Evolutionary conservation across 2,888 invertebrate genomes (phyloP).

Genomic region (Cataglyphis altisquamis): DNA sequence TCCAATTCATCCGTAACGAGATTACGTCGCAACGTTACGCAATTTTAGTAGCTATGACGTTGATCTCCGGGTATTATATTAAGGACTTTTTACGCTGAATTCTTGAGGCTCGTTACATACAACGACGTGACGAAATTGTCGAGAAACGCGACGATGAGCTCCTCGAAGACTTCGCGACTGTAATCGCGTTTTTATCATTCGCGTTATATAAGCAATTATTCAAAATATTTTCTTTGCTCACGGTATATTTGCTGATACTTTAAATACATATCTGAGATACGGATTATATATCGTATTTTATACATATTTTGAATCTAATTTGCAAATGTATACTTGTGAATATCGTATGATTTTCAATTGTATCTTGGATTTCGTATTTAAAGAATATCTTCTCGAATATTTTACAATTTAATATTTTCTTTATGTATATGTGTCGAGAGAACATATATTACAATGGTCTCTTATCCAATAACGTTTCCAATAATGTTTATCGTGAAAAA

Average conservation of each 20-base stretch:
- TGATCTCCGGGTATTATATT: neutral
- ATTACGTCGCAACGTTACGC: constrained; percentile 43
- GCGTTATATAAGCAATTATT: constrained; percentile 12
- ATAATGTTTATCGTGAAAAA: neutral
- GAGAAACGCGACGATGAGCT: neutral
- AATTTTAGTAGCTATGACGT: constrained; percentile 30
- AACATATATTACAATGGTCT: neutral
- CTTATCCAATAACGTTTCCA: neutral
- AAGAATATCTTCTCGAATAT: neutral
- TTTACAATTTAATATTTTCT: neutral
- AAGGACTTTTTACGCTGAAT: neutral
- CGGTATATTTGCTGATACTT: neutral
- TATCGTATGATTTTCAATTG: neutral
- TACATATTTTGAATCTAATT: constrained; percentile 12
- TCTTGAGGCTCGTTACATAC: neutral
- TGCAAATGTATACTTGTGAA: neutral
- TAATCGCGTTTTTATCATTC: neutral
- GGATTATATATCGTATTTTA: neutral
- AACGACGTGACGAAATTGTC: neutral
- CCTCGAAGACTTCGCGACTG: neutral
- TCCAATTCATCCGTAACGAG: constrained; percentile 38
- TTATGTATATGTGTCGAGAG: neutral
- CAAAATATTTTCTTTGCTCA: neutral
- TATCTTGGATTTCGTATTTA: neutral
- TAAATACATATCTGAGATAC: neutral